phyloP scores from a whole-genome alignment of 2,113 vertebrate species.

The Macquaria ambigua region DNA sequence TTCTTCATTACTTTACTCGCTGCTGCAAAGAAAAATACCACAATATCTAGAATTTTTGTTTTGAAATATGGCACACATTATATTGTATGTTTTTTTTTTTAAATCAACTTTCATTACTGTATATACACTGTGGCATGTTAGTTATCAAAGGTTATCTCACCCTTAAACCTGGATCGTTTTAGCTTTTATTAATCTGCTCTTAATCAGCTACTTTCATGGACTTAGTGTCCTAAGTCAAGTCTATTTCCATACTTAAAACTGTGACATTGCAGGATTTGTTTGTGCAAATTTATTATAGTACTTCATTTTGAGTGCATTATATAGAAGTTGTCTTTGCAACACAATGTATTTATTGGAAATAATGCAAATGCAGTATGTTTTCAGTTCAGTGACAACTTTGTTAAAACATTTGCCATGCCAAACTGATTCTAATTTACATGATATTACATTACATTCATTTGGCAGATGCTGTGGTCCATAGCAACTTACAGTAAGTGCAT shows the following conservation, averaged over 20 bases:
- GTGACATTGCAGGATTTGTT: background rate
- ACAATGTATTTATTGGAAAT: background rate
- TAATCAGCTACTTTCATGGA: background rate
- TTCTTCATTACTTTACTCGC: background rate
- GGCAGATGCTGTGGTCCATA: background rate
- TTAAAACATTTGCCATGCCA: background rate
- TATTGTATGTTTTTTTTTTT: background rate
- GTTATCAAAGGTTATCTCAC: background rate
- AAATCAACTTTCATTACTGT: background rate
- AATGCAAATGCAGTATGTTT: background rate
- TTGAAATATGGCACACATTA: background rate
- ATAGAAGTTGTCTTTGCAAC: background rate
- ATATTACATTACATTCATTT: background rate
- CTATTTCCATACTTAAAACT: background rate
- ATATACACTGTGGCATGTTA: background rate
- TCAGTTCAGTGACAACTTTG: background rate
- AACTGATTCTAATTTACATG: background rate
- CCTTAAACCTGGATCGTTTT: background rate
- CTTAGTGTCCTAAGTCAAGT: background rate
- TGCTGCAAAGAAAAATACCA: background rate
- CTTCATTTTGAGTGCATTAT: background rate
- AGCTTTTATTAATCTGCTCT: background rate
- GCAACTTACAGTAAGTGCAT: background rate
- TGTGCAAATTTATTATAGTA: background rate
- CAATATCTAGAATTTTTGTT: background rate